Evolutionary conservation across 1,140 invertebrate species (phyloP), one percentile per base, ranked within the genome.

Genomic region (Apis laboriosa): DNA sequence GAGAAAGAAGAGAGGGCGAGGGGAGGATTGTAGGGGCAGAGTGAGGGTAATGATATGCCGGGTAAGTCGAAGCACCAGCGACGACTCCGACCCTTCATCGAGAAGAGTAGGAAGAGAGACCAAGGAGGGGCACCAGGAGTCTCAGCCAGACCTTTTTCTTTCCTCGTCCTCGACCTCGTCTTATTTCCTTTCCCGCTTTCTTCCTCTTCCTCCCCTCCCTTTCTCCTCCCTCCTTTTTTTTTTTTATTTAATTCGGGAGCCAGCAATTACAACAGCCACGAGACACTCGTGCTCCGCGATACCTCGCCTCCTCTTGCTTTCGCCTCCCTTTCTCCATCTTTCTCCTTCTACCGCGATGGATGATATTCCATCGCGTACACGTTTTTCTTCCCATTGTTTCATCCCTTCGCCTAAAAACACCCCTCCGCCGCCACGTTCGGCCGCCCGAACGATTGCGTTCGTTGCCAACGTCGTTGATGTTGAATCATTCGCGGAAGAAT

Each of bases 21-120:
- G 77, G 77, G 76, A 80, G 28, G 64, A 68, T 24, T 68, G 60
- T 43, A 9, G 71, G 71, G 68, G 43, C 49, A 80, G 81, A 66
- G 85, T 78, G 85, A 88, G 88, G 89, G 87, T 87, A 90, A 91
- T 90, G 89, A 92, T 90, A 90, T 90, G 90, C 90, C 77, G 86
- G 86, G 86, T 86, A 82, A 43, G 83, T 75, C 83, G 88, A 80
- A 82, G 84, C 81, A 78, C 67, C 78, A 77, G 77, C 86, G 87
- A 83, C 79, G 81, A 84, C 88, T 86, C 80, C 84, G 80, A 90
- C 86, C 80, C 80, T 85, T 80, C 76, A 78, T 88, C 79, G 73
- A 56, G 51, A 72, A 58, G 34, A 72, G 49, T 73, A 60, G 72
- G 72, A 74, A 74, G 72, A 80, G 64, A 81, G 60, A 67, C 75